These are phyloP conservation scores for Anoncus sp. DNA, from an alignment of 2,888 invertebrate species.

Conservation along the genomic window DNA sequence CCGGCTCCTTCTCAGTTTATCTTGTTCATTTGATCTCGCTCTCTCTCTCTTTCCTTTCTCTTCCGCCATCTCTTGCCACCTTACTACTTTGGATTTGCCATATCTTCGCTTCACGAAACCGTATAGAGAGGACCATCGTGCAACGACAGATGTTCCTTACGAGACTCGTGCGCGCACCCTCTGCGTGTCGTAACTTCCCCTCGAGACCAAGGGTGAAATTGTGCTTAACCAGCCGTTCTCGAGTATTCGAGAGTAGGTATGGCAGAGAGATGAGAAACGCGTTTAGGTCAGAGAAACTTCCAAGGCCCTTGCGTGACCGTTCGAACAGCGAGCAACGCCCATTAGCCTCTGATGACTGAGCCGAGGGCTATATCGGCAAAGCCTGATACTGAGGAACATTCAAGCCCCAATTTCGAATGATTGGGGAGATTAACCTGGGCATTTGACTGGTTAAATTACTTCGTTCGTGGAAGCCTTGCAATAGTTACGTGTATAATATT, in stretches of 20 bases:
- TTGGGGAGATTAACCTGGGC: slow-evolving; percentile 12
- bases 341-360: slow-evolving; percentile 29
- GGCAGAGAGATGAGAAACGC: slow-evolving; percentile 14
- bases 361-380: slow-evolving; percentile 10
- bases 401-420: slow-evolving; percentile 18
- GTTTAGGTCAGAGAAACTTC: slow-evolving; percentile 20
- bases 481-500: neutral
- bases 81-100: slow-evolving; percentile 21
- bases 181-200: slow-evolving; percentile 64
- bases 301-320: slow-evolving; percentile 42
- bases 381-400: slow-evolving; percentile 9
- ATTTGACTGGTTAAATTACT: neutral
- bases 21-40: slow-evolving; percentile 1
- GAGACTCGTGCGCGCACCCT: slow-evolving; percentile 69
- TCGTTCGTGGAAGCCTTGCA: neutral
- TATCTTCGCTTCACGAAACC: slow-evolving; percentile 47
- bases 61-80: slow-evolving; percentile 12
- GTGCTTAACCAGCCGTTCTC: slow-evolving; percentile 73
- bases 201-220: slow-evolving; percentile 68
- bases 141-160: slow-evolving; percentile 78
- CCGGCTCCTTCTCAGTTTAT: neutral
- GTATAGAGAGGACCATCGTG: slow-evolving; percentile 16
- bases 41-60: slow-evolving; percentile 20
- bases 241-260: neutral
- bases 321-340: slow-evolving; percentile 40